These are phyloP conservation scores for Allolobophora icterica DNA, from an alignment of 2,888 invertebrate species.

Conservation along the genomic window DNA sequence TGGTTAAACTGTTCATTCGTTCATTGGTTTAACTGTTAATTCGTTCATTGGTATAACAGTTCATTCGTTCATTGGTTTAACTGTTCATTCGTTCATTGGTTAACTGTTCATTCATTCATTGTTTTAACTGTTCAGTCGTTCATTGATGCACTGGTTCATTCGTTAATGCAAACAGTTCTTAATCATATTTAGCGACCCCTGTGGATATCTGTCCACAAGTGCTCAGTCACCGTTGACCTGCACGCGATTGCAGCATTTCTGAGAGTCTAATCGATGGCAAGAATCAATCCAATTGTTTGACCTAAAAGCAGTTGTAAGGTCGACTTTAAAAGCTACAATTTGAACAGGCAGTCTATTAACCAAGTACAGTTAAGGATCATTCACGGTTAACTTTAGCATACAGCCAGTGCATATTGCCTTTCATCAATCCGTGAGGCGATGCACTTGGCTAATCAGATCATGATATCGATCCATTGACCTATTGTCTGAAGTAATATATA, in stretches of 20 bases:
- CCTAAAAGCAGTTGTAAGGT: neutral
- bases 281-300: neutral
- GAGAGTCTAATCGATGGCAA: neutral
- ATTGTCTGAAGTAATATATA: too few species aligned
- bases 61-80: neutral
- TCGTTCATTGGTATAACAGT: too few species aligned
- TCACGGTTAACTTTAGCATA: neutral
- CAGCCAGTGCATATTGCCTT: too few species aligned
- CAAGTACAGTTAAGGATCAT: neutral
- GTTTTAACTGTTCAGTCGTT: too few species aligned
- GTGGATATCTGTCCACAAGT: neutral
- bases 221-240: neutral
- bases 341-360: neutral
- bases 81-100: too few species aligned
- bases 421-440: too few species aligned
- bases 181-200: neutral
- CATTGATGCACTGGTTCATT: neutral
- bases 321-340: neutral
- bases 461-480: too few species aligned
- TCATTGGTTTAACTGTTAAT: neutral
- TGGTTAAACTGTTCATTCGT: neutral
- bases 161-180: neutral
- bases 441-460: too few species aligned
- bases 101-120: neutral
- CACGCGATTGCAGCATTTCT: neutral